Evolutionary conservation across 2,113 vertebrate genomes (phyloP), one percentile per base, ranked within the genome.

Genomic region (Heterotis niloticus): DNA sequence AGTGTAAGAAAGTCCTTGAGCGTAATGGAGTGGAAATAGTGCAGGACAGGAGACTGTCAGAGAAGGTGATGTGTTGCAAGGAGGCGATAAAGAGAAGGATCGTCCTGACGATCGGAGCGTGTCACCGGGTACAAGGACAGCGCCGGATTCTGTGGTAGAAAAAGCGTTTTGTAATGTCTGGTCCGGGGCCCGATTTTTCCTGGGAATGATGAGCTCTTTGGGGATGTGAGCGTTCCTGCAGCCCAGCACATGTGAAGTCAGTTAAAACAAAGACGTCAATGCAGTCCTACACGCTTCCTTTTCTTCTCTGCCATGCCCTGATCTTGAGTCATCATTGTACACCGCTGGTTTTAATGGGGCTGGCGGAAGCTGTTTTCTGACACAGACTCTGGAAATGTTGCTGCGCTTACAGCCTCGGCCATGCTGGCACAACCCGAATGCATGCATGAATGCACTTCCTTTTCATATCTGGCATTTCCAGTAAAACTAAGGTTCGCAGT

Each of bases 31-130:
- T 9, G 26, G 16, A 76, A 64, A 70, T 68, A n/a, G 28, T n/a
- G n/a, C n/a, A 17, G 65, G 65, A 62, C 9, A n/a, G 66, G 44
- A 51, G n/a, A 29, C 57, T 29, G 23, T 51, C 28, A 44, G 28
- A 9, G 59, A 16, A 51, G 28, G 59, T n/a, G 18, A 24, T 29
- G 67, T 60, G 75, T 76, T 7, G 34, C 13, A 29, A 18, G 20
- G 75, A 29, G 44, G 26, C 24, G 51, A 67, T 75, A 79, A 64
- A 69, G 44, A 59, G 71, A 44, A 75, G 73, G 51, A 78, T 76
- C 83, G 78, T 69, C 34, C 29, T 80, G 73, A 83, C 76, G 76
- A 83, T 77, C 60, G 29, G 34, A 75, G 75, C 78, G 80, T 81
- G 75, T 83, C 81, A 67, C 18, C 51, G 9, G 52, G 75, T 18